A percentile compares a stretch with the other conserved stretches of the same genome.
phyloP scores from a whole-genome alignment of 2,797 vertebrate species.

The Poeciliopsis turneri region DNA sequence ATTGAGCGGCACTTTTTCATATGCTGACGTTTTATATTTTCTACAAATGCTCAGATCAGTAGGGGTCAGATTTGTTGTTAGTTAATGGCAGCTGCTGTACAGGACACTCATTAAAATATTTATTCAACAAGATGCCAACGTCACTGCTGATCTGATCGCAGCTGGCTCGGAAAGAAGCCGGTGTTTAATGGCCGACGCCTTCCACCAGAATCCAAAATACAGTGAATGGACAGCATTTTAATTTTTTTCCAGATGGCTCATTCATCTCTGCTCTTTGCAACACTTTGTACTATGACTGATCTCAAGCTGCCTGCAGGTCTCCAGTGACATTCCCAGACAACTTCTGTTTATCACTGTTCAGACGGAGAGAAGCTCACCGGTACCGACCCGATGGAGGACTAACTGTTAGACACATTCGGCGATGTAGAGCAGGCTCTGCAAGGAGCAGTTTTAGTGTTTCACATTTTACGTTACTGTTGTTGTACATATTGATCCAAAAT shows the following conservation, averaged over 20 bases:
- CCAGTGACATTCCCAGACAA: slow-evolving; percentile 30
- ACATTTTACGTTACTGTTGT: slow-evolving; percentile 82
- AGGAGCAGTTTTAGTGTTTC: slow-evolving; percentile 57
- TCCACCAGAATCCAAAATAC: background rate
- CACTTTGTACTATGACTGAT: background rate
- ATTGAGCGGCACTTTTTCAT: slow-evolving; percentile 38
- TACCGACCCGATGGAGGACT: slow-evolving; percentile 42
- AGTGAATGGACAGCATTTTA: background rate
- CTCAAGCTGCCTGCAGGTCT: slow-evolving; percentile 9
- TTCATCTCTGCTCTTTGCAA: background rate
- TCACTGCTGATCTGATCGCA: background rate
- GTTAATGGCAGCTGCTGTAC: background rate
- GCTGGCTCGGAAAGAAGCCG: background rate
- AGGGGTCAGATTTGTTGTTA: background rate
- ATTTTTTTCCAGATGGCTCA: background rate
- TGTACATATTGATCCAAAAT: slow-evolving; percentile 77
- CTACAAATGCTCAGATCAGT: background rate
- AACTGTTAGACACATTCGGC: slow-evolving; percentile 69
- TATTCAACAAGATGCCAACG: background rate
- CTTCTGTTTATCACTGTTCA: slow-evolving; percentile 22
- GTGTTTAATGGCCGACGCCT: background rate
- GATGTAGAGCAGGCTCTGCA: slow-evolving; percentile 81
- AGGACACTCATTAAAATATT: slow-evolving; percentile 5
- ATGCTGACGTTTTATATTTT: background rate
- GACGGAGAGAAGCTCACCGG: slow-evolving; percentile 29